Percentiles rank a stretch among this genome's conserved stretches.
Evolutionary conservation across 2,888 invertebrate species (phyloP).

Genomic region (Pocota personata): DNA sequence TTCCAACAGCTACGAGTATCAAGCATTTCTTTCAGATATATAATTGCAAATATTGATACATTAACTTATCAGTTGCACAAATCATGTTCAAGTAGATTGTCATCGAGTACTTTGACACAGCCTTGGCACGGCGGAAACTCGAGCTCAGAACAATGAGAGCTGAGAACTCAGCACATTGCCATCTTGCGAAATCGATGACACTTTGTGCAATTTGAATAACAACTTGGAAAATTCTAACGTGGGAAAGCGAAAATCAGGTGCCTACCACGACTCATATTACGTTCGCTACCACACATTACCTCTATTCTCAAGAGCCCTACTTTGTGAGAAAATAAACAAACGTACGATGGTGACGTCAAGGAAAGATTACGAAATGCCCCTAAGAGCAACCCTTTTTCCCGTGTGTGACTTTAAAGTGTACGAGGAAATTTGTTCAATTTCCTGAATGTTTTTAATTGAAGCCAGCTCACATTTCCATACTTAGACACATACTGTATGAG

Average conservation of each 20-base stretch:
- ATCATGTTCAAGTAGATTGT: slow-evolving; percentile 7
- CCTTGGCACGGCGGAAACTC: slow-evolving; percentile 12
- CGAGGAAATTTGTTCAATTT: slow-evolving; percentile 18
- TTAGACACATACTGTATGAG: neutral
- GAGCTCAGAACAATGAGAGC: neutral
- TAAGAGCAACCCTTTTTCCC: neutral
- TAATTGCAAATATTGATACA: neutral
- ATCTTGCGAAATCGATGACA: slow-evolving; percentile 44
- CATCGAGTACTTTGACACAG: slow-evolving; percentile 6
- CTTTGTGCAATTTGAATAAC: neutral
- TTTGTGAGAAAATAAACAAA: too few species aligned
- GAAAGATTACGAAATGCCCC: slow-evolving; percentile 21
- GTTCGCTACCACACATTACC: slow-evolving; percentile 21
- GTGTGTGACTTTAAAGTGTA: neutral
- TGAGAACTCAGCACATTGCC: slow-evolving; percentile 4
- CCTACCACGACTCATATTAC: slow-evolving; percentile 32
- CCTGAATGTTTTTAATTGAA: slow-evolving; percentile 28
- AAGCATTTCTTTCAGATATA: neutral
- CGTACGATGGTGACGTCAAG: too few species aligned
- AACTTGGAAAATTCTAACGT: slow-evolving; percentile 36
- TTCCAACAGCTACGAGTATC: neutral
- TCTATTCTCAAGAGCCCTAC: slow-evolving; percentile 47
- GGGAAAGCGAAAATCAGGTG: slow-evolving; percentile 48
- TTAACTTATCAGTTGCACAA: neutral
- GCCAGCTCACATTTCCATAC: slow-evolving; percentile 50